Evolutionary conservation across 2,888 invertebrate genomes (phyloP).

Genomic region (Augochlorella aurata): DNA sequence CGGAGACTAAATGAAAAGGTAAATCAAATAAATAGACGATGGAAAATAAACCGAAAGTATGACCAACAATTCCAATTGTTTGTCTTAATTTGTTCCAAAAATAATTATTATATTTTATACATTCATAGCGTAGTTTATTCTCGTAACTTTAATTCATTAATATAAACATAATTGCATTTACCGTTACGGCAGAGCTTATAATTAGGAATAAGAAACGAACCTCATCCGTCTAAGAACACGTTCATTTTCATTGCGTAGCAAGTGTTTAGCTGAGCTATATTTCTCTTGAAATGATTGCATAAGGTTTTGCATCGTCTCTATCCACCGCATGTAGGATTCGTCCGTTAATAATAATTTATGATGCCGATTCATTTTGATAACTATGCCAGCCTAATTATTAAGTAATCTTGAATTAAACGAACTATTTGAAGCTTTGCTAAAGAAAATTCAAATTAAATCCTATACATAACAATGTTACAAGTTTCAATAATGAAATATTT

Average conservation of each 20-base stretch:
- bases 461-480: background rate
- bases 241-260: slow-evolving; percentile 35
- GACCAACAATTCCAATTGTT: too few relatives aligned
- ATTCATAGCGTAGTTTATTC: background rate
- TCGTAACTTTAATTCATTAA: background rate
- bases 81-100: too few relatives aligned
- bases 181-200: too few relatives aligned
- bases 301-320: slow-evolving; percentile 33
- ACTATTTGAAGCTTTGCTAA: background rate
- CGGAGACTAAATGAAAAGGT: too few relatives aligned
- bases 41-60: too few relatives aligned
- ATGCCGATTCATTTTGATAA: slow-evolving; percentile 29
- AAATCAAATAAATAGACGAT: too few relatives aligned
- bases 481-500: background rate
- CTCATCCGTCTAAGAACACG: slow-evolving; percentile 34
- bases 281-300: slow-evolving; percentile 25
- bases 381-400: background rate
- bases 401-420: background rate
- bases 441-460: background rate
- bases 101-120: background rate
- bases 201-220: slow-evolving; percentile 33
- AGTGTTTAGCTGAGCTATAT: background rate
- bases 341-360: slow-evolving; percentile 27
- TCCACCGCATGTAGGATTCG: slow-evolving; percentile 25
- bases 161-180: background rate